These are phyloP conservation scores for Andrena dorsata DNA, from an alignment of 2,888 invertebrate genomes.

Conservation along the genomic window DNA sequence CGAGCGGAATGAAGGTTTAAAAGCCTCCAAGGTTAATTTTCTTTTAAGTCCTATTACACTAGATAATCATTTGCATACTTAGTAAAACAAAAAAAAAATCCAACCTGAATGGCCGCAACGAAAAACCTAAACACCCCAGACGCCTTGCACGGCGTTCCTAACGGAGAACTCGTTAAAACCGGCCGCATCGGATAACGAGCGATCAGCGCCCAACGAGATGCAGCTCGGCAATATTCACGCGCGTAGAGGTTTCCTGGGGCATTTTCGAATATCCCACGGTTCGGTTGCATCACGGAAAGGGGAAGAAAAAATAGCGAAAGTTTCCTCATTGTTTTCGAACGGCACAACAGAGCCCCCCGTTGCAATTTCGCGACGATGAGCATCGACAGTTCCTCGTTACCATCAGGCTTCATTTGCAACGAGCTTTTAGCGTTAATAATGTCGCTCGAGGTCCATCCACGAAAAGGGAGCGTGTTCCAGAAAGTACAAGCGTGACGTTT, in stretches of 20 bases:
- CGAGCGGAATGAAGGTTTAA: too few relatives aligned
- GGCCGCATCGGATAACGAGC: conserved; percentile 4
- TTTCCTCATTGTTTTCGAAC: conserved; percentile 52
- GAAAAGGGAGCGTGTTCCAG: conserved; percentile 1
- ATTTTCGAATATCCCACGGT: conserved; percentile 25
- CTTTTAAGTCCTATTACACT: background rate
- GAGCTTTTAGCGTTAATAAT: conserved; percentile 60
- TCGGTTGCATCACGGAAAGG: background rate
- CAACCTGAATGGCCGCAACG: background rate
- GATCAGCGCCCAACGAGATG: conserved; percentile 19
- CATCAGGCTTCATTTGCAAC: conserved; percentile 41
- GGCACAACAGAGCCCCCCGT: conserved; percentile 38
- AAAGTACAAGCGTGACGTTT: background rate
- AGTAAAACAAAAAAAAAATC: background rate
- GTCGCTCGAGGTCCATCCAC: conserved; percentile 13
- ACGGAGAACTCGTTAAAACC: background rate
- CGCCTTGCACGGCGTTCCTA: background rate
- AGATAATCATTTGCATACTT: too few relatives aligned
- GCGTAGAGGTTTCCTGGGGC: conserved; percentile 19
- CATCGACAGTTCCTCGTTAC: conserved; percentile 47
- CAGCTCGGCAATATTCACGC: conserved; percentile 8
- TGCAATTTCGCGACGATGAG: conserved; percentile 45
- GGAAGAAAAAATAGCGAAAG: conserved; percentile 11
- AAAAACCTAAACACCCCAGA: background rate
- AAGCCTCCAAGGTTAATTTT: too few relatives aligned